Base-by-base conservation (phyloP, 2,797 vertebrate species). In the Pangasius djambal region DNA sequence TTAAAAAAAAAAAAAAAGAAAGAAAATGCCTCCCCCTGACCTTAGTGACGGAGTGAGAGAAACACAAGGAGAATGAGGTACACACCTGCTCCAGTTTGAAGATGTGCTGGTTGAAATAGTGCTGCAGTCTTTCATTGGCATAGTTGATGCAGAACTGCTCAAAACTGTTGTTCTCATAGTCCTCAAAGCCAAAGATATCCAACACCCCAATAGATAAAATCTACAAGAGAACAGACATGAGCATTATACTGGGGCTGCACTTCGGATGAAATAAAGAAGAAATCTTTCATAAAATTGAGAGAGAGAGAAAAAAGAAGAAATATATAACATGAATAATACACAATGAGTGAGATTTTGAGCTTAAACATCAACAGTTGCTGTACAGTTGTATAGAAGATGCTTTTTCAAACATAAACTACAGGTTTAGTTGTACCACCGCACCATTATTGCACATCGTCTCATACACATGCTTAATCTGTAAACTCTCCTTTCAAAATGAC, bases 71-170 rank as follows among this genome's bases (percentile, higher is more conserved):
- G 72, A 9, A 28, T 0, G 18, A 0, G 6, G 34, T 8, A 69
- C 95, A 93, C 89, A 99, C 99, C 93, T 99, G 99, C 89, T 99
- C 98, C 0, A 99, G 95, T 92, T 99, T 99, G 93, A 99, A 99
- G 93, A 98, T 98, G 95, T 99, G 98, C 87, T 99, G 99, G 95
- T 99, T 99, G 93, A 99, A 99, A 94, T 99, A 99, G 94, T 99
- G 97, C 93, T 99, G 99, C 75, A 99, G 97, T 85, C 97, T 97
- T 89, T 99, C 99, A 1, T 99, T 99, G 93, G 99, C 98, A 44
- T 98, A 99, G 96, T 99, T 99, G 93, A 99, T 99, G 95, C 99
- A 99, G 95, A 99, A 99, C 89, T 99, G 99, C 81, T 99, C 98
- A 65, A 99, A 99, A 93, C 98, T 99, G 93, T 99, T 99, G 95